Evolutionary conservation across 2,113 vertebrate species (phyloP).

Genomic region (Cyanoderma ruficeps): DNA sequence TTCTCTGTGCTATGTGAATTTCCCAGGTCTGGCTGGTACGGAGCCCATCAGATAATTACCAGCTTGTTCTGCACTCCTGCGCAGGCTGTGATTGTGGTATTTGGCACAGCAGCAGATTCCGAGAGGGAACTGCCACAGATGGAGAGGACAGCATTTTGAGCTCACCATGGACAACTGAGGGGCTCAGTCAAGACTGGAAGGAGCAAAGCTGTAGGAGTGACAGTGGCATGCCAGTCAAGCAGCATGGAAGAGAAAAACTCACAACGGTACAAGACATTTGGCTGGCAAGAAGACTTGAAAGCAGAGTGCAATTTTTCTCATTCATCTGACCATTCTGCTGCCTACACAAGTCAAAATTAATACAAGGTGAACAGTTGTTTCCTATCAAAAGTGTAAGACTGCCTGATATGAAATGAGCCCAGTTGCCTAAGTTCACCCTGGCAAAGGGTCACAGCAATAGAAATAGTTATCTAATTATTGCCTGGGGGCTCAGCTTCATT

Average conservation of each 20-base stretch:
- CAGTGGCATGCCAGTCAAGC: not conserved
- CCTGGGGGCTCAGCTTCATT: not conserved
- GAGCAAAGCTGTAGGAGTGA: not conserved
- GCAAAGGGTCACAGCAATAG: not conserved
- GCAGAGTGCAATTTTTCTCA: not conserved
- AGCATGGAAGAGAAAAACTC: not conserved
- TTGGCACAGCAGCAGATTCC: not conserved
- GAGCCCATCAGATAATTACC: not conserved
- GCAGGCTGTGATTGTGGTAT: fast-evolving
- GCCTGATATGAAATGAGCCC: not conserved
- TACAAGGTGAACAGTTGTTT: not conserved
- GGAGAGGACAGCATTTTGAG: not conserved
- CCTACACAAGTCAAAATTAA: not conserved
- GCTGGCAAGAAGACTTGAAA: not conserved
- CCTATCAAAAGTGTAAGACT: not conserved
- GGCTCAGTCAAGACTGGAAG: not conserved
- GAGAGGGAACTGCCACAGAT: not conserved
- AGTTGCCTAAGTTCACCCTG: not conserved
- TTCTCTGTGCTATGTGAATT: not conserved
- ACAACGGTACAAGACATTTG: not conserved
- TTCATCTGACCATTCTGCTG: not conserved
- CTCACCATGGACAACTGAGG: not conserved
- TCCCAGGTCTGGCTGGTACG: not conserved
- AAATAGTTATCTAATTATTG: not conserved
- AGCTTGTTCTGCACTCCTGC: not conserved